Conservation (phyloP, 1,140 invertebrate species). For the Oryzaephilus surinamensis region DNA sequence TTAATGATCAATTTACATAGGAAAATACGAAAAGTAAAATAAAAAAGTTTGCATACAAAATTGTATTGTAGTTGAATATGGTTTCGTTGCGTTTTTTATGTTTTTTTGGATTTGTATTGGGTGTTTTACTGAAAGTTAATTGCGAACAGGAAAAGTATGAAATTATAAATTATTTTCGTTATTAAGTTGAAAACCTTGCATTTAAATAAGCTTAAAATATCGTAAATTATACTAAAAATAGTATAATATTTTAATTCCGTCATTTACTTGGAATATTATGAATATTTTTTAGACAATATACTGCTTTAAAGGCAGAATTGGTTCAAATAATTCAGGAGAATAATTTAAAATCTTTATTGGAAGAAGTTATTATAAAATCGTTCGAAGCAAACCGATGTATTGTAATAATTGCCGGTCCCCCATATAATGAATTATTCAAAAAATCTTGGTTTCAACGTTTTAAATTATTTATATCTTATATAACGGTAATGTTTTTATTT, state of each 20-base stretch:
- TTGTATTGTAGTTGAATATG: constrained; percentile 2
- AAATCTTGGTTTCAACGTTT: constrained; percentile 37
- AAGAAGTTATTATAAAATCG: constrained; percentile 25
- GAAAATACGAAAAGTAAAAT: neutral
- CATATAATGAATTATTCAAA: constrained; percentile 41
- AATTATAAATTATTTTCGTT: neutral
- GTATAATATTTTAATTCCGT: no score
- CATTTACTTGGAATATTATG: no score
- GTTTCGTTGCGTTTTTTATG: neutral
- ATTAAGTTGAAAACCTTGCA: constrained; percentile 1
- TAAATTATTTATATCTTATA: constrained; percentile 34
- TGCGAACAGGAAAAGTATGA: neutral
- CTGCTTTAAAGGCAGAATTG: no score
- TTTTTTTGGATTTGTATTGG: neutral
- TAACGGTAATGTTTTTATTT: constrained; percentile 38
- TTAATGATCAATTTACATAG: constrained; percentile 6
- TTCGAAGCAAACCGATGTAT: constrained; percentile 36
- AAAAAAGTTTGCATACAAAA: neutral
- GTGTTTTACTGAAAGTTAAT: neutral
- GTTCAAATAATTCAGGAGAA: no score
- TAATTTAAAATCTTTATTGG: constrained; percentile 16
- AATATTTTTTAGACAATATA: no score
- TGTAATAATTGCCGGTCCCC: constrained; percentile 39
- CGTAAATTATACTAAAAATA: no score
- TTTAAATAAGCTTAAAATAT: constrained; percentile 1